A percentile compares a stretch with the other conserved stretches of the same genome.
Conservation (phyloP, 1,140 invertebrate genomes). For the Conus ventricosus region DNA sequence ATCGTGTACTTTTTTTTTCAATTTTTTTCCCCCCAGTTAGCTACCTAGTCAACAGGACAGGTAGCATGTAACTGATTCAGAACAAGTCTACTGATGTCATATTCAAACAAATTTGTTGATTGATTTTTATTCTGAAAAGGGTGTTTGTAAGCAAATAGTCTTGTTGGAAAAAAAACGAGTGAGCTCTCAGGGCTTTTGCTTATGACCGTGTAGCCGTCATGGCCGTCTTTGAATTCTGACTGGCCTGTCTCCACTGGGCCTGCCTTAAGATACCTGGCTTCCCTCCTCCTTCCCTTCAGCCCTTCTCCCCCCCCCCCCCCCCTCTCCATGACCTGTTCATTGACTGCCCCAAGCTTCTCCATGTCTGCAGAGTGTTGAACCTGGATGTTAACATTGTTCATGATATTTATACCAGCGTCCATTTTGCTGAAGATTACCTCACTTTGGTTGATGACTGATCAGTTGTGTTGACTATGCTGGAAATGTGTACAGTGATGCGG, state of each 20-base stretch:
- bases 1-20: too few species aligned
- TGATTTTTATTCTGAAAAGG: too few species aligned
- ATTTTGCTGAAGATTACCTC: constrained; percentile 10
- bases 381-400: constrained; percentile 7
- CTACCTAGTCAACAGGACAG: too few species aligned
- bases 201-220: not conserved
- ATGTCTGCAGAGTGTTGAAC: not conserved
- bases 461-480: not conserved
- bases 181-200: constrained; percentile 12
- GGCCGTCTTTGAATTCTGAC: not conserved
- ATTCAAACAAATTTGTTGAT: too few species aligned
- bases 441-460: not conserved
- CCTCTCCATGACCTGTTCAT: not conserved
- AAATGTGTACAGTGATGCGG: not conserved
- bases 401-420: constrained; percentile 8
- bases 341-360: not conserved
- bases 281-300: not conserved
- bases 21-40: too few species aligned
- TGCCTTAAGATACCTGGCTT: not conserved
- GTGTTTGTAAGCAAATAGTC: too few species aligned
- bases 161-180: too few species aligned
- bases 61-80: too few species aligned
- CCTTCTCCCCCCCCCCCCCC: not conserved
- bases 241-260: not conserved
- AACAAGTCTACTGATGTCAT: too few species aligned